Percentiles rank a stretch among this genome's conserved stretches.
Conservation (phyloP, 2,113 vertebrate genomes). For the Laticauda colubrina region DNA sequence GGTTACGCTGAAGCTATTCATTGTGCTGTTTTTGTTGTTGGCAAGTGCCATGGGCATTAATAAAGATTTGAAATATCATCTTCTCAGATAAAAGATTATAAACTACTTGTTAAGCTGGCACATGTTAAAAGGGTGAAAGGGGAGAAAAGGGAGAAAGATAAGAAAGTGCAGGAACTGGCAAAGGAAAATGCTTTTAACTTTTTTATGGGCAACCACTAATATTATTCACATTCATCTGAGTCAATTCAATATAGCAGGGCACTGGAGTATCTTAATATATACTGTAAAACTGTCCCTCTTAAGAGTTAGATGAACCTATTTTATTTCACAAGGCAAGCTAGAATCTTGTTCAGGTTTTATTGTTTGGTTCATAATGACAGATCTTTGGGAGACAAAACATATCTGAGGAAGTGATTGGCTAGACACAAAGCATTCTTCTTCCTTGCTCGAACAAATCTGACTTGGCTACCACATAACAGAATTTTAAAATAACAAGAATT, state of each 20-base stretch:
- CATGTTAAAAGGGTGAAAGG: slow-evolving; percentile 25
- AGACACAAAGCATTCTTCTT: neutral
- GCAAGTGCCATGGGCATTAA: slow-evolving; percentile 55
- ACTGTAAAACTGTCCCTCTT: neutral
- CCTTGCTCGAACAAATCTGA: neutral
- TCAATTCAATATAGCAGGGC: neutral
- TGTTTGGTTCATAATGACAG: neutral
- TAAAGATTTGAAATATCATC: slow-evolving; percentile 52
- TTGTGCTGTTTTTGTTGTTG: slow-evolving; percentile 50
- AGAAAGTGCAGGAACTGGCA: slow-evolving; percentile 15
- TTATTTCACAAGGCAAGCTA: neutral
- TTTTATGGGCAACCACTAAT: neutral
- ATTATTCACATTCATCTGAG: neutral
- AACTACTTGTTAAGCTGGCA: slow-evolving; percentile 44
- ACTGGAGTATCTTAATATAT: neutral
- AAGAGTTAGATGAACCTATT: neutral
- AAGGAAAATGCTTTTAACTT: slow-evolving; percentile 22
- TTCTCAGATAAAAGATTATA: slow-evolving; percentile 54
- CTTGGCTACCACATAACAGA: neutral
- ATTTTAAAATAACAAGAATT: neutral
- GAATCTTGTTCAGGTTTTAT: neutral
- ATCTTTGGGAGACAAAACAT: neutral
- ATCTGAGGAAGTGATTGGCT: neutral
- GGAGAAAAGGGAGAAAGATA: slow-evolving; percentile 15
- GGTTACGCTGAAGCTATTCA: slow-evolving; percentile 51